phyloP scores from a whole-genome alignment of 2,797 vertebrate species.

The Coilia nasus region DNA sequence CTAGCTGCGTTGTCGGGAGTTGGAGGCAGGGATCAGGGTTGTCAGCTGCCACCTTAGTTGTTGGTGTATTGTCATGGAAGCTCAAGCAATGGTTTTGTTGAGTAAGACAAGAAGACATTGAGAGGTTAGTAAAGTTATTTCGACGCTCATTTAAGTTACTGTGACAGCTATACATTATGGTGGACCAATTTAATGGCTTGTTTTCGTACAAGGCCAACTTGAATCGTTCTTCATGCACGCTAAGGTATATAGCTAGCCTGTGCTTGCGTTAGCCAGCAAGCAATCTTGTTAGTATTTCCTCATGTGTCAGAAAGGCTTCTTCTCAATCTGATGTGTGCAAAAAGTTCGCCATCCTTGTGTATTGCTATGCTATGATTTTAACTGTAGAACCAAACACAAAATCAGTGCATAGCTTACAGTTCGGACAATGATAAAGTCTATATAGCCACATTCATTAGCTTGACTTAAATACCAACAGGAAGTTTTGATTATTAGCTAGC shows the following conservation, averaged over 20 bases:
- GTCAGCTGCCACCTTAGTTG: constrained; percentile 2
- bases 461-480: not conserved
- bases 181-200: not conserved
- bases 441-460: not conserved
- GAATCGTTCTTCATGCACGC: not conserved
- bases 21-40: not conserved
- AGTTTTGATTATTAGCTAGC: not conserved
- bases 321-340: not conserved
- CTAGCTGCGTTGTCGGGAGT: not conserved
- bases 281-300: not conserved
- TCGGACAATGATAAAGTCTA: not conserved
- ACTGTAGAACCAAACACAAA: not conserved
- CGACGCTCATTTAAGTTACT: not conserved
- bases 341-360: not conserved
- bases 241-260: not conserved
- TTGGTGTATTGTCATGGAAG: constrained; percentile 14
- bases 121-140: constrained; percentile 6
- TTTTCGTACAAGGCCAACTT: not conserved
- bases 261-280: not conserved
- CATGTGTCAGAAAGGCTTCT: not conserved
- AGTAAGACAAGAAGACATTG: constrained; percentile 7
- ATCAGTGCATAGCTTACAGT: not conserved
- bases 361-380: not conserved
- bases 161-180: not conserved
- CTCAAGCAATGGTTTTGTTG: not conserved